These are phyloP conservation scores for Mythimna impura DNA, from an alignment of 2,888 invertebrate species.

Conservation along the genomic window DNA sequence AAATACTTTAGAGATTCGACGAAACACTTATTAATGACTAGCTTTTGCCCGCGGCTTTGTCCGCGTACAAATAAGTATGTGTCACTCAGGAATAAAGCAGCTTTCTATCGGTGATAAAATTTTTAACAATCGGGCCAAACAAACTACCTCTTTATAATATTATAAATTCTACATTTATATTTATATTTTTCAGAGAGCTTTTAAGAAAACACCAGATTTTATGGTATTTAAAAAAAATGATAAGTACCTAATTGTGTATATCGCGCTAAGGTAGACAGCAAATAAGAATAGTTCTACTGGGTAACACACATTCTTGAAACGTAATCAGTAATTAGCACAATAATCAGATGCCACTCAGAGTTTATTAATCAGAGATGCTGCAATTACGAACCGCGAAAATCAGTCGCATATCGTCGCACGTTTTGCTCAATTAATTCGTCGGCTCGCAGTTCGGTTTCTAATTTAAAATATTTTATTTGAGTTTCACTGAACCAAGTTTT, in stretches of 20 bases:
- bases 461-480: conserved; percentile 33
- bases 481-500: not conserved
- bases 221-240: not conserved
- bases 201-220: not conserved
- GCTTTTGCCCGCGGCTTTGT: too few relatives aligned
- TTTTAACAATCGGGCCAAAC: too few relatives aligned
- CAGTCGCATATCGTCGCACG: conserved; percentile 17
- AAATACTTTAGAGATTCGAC: not conserved
- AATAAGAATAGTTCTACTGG: not conserved
- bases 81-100: too few relatives aligned
- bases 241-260: not conserved
- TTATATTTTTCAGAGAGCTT: not conserved
- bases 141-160: too few relatives aligned
- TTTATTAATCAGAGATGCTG: conserved; percentile 36
- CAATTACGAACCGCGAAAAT: conserved; percentile 46
- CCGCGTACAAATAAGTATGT: too few relatives aligned
- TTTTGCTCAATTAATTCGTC: conserved; percentile 57
- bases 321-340: conserved; percentile 13
- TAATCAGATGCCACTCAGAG: conserved; percentile 20
- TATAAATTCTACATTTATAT: too few relatives aligned
- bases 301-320: conserved; percentile 2
- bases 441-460: conserved; percentile 42
- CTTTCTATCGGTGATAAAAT: too few relatives aligned
- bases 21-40: not conserved
- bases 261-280: not conserved